A percentile compares a stretch with the other conserved stretches of the same genome.
phyloP scores from a whole-genome alignment of 2,888 invertebrate species.

The Bursaphelenchus okinawaensis region DNA sequence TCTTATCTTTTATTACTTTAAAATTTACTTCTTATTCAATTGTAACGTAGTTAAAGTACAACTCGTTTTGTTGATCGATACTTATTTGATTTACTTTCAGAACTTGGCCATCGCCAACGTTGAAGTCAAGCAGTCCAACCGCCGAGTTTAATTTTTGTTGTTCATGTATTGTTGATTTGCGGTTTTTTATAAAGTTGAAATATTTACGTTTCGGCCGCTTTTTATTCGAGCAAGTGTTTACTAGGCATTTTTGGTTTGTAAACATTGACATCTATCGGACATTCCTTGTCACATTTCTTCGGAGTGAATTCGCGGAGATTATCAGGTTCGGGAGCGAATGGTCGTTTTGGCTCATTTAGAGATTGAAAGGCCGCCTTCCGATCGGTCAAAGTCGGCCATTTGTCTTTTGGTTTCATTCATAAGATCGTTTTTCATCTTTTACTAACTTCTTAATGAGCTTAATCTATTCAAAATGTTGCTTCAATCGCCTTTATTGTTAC shows the following conservation, averaged over 20 bases:
- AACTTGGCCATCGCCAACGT: constrained; percentile 43
- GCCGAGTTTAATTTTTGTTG: constrained; percentile 5
- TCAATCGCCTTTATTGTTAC: constrained; percentile 18
- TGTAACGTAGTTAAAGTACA: too few species aligned
- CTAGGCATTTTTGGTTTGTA: background rate
- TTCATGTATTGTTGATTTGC: background rate
- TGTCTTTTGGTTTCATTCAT: constrained; percentile 7
- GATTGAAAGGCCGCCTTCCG: background rate
- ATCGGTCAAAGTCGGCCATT: background rate
- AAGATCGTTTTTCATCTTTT: constrained; percentile 12
- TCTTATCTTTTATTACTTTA: too few species aligned
- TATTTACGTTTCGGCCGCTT: background rate
- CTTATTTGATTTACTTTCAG: constrained; percentile 29
- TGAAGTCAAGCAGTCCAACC: constrained; percentile 27
- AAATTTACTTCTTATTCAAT: too few species aligned
- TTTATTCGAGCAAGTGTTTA: background rate
- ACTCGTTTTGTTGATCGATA: background rate
- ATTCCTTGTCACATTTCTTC: background rate
- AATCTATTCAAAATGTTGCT: constrained; percentile 4
- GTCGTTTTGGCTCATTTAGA: background rate
- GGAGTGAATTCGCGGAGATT: background rate
- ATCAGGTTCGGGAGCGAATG: background rate
- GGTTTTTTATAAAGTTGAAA: background rate
- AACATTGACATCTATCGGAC: background rate
- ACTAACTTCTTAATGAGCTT: background rate